These are phyloP conservation scores for Drosophila aldrichi DNA, from an alignment of 2,888 invertebrate genomes.

Conservation along the genomic window DNA sequence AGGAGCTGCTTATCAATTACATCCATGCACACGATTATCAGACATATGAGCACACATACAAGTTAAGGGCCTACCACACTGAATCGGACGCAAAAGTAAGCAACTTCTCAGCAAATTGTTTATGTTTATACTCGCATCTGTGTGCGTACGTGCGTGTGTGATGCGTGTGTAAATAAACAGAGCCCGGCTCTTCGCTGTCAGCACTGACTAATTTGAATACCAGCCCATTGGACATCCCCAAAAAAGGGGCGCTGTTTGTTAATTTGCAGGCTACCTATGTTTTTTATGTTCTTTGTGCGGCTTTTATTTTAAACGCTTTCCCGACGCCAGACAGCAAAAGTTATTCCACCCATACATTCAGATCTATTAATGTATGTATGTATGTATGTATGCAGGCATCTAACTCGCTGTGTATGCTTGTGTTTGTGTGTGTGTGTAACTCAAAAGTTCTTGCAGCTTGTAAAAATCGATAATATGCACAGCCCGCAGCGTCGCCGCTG, in stretches of 20 bases:
- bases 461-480: slow-evolving; percentile 73
- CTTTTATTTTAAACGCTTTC: slow-evolving; percentile 34
- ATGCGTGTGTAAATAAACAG: slow-evolving; percentile 53
- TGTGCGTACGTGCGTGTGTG: slow-evolving; percentile 10
- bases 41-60: slow-evolving; percentile 41
- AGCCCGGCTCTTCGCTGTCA: slow-evolving; percentile 32
- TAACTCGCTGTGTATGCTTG: slow-evolving; percentile 11
- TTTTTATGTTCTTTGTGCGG: slow-evolving; percentile 15
- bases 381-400: slow-evolving; percentile 31
- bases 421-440: slow-evolving; percentile 24
- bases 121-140: slow-evolving; percentile 44
- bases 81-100: slow-evolving; percentile 51
- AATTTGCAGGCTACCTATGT: slow-evolving; percentile 6
- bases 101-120: slow-evolving; percentile 29
- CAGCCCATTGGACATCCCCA: slow-evolving; percentile 5
- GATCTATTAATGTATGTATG: slow-evolving; percentile 34
- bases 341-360: slow-evolving; percentile 29
- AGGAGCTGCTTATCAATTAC: slow-evolving; percentile 21
- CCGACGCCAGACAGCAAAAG: slow-evolving; percentile 46
- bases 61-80: slow-evolving; percentile 30
- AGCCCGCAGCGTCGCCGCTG: slow-evolving; percentile 59
- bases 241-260: slow-evolving; percentile 19
- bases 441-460: slow-evolving; percentile 73
- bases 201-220: slow-evolving; percentile 8
- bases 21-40: slow-evolving; percentile 29